phyloP scores from a whole-genome alignment of 2,797 vertebrate genomes.

The Pangasius larnaudii region DNA sequence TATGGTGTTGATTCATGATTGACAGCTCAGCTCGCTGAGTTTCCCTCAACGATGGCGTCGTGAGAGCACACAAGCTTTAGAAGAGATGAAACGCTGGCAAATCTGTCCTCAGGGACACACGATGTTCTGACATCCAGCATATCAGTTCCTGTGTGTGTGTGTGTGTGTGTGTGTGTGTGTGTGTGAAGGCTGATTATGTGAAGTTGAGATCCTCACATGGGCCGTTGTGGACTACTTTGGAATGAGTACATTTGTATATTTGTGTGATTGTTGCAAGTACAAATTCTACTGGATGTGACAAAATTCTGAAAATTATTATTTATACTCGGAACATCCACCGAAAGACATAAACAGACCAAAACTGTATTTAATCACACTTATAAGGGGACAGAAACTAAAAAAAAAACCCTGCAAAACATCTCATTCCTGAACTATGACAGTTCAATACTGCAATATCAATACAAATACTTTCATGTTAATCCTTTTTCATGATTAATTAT shows the following conservation, averaged over 20 bases:
- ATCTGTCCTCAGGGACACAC: slow-evolving; percentile 29
- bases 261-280: neutral
- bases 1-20: neutral
- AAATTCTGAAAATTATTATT: neutral
- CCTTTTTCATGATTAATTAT: neutral
- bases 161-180: neutral
- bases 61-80: neutral
- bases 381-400: neutral
- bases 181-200: neutral
- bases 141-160: neutral
- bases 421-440: neutral
- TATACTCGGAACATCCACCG: too few relatives aligned
- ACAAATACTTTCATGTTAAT: neutral
- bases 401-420: neutral
- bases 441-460: neutral
- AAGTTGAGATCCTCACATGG: neutral
- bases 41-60: neutral
- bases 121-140: neutral
- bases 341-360: neutral
- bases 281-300: neutral
- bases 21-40: neutral
- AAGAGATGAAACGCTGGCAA: slow-evolving; percentile 14
- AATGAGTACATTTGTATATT: neutral
- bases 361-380: neutral
- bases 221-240: neutral